A percentile compares a stretch with the other conserved stretches of the same genome.
Conservation (phyloP, 1,140 invertebrate genomes). For the Diprion similis region DNA sequence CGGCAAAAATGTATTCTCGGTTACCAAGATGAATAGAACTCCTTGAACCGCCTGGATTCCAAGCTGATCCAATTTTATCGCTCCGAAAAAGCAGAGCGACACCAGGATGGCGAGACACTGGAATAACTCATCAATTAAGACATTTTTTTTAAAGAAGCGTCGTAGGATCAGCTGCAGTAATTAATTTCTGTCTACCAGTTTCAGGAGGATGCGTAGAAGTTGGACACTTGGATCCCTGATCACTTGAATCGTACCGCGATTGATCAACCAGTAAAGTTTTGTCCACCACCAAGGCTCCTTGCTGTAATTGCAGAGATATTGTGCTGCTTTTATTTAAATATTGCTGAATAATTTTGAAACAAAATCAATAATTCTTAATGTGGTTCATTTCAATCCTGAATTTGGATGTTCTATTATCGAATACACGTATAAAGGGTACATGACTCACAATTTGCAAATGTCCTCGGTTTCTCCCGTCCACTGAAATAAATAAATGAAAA, state of each 20-base stretch:
- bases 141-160: slow-evolving; percentile 15
- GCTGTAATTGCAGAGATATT: slow-evolving; percentile 48
- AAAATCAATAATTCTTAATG: slow-evolving; percentile 40
- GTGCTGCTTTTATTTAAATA: slow-evolving; percentile 7
- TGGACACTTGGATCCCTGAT: slow-evolving; percentile 77
- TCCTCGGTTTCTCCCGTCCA: slow-evolving; percentile 4
- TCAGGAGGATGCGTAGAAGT: slow-evolving; percentile 73
- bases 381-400: slow-evolving; percentile 33
- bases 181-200: slow-evolving; percentile 66
- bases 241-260: slow-evolving; percentile 72
- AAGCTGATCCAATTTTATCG: slow-evolving; percentile 71
- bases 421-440: neutral
- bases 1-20: slow-evolving; percentile 86
- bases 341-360: slow-evolving; percentile 41
- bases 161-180: neutral
- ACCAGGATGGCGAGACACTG: slow-evolving; percentile 77
- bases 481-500: neutral
- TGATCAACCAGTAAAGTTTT: slow-evolving; percentile 73
- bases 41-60: slow-evolving; percentile 86
- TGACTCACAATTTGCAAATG: slow-evolving; percentile 21
- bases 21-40: slow-evolving; percentile 81
- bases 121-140: slow-evolving; percentile 27
- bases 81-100: slow-evolving; percentile 79
- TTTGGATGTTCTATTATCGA: neutral
- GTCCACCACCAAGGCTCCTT: slow-evolving; percentile 67